phyloP scores from a whole-genome alignment of 2,888 invertebrate genomes.

The Anaspis maculata region DNA sequence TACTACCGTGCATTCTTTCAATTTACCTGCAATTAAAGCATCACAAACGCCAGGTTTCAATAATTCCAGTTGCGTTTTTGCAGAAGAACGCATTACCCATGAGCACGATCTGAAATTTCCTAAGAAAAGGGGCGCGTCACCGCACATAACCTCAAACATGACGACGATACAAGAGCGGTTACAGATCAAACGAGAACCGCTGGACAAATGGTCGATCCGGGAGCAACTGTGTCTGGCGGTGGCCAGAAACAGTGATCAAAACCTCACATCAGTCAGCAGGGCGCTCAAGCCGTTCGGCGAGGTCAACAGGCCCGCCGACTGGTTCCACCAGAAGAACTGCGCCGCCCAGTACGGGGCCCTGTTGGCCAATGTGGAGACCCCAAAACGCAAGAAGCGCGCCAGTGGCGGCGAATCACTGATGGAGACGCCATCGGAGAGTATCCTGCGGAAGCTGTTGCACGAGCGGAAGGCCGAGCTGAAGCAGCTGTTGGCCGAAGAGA shows the following conservation, averaged over 20 bases:
- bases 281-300: constrained; percentile 71
- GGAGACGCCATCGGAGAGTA: constrained; percentile 70
- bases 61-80: too few species aligned
- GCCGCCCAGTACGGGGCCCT: constrained; percentile 81
- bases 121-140: too few species aligned
- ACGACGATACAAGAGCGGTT: constrained; percentile 40
- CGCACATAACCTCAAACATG: constrained; percentile 26
- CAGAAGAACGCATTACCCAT: too few species aligned
- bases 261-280: constrained; percentile 84
- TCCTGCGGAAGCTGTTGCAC: constrained; percentile 66
- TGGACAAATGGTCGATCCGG: constrained; percentile 78
- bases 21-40: too few species aligned
- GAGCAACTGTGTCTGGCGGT: constrained; percentile 83
- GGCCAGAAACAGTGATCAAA: constrained; percentile 76
- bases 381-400: constrained; percentile 73
- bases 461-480: constrained; percentile 74
- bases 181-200: constrained; percentile 56
- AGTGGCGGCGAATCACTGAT: constrained; percentile 45
- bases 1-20: too few species aligned
- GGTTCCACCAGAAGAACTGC: constrained; percentile 88
- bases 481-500: constrained; percentile 59
- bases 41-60: too few species aligned
- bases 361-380: constrained; percentile 73
- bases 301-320: constrained; percentile 66
- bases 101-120: too few species aligned